Evolutionary conservation across 2,888 invertebrate genomes (phyloP), one percentile per base, ranked within the genome.

Genomic region (Erynnis tages): DNA sequence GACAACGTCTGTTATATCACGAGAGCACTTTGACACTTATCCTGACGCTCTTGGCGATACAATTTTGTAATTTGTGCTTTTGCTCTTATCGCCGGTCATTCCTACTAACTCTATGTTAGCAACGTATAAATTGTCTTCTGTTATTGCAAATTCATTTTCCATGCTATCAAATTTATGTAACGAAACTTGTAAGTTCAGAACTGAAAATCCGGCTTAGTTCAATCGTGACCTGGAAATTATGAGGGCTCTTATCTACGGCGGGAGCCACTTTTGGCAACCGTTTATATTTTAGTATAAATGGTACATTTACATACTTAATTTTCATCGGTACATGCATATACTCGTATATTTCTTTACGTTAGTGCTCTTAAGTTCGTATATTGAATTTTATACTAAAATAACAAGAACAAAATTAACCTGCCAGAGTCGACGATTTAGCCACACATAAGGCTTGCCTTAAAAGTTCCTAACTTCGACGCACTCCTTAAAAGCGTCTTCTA

Each of bases 391-490:
- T n/a, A n/a, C n/a, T n/a, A n/a, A n/a, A n/a, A n/a, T n/a, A n/a
- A n/a, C n/a, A n/a, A n/a, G n/a, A n/a, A n/a, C n/a, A n/a, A n/a
- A n/a, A n/a, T n/a, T n/a, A n/a, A n/a, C n/a, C n/a, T n/a, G n/a
- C n/a, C n/a, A n/a, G n/a, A n/a, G 34, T 35, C 17, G 14, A 5
- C 10, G 11, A 40, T 48, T 30, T 32, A 32, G 23, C 29, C 11
- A 23, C 11, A 10, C 41, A 13, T 34, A 34, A 19, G 34, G 17
- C 27, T 17, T 34, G 27, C 49, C 41, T 34, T 49, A 41, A 49
- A 41, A 17, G 49, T 13, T 30, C 16, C 38, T 49, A 49, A 49
- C 49, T 34, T 49, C 41, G 32, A 10, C 32, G 41, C 49, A 41
- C 44, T 44, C 43, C 44, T 37, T 21, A 44, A 44, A 25, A 44